Conservation (phyloP, 2,797 vertebrate genomes). For the Hoplostethus mediterraneus region DNA sequence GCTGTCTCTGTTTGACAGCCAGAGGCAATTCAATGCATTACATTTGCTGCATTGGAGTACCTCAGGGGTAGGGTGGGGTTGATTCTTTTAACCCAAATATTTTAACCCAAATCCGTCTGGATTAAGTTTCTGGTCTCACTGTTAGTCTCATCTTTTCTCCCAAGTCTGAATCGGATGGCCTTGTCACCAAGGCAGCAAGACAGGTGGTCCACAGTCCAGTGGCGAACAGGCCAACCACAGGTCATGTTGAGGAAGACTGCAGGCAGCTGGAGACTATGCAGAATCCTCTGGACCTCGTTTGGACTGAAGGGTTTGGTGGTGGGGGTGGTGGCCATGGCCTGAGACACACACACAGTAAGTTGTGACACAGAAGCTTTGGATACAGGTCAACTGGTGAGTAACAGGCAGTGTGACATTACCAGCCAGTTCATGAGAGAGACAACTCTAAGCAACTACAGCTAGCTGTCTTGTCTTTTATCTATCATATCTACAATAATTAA, state of each 20-base stretch:
- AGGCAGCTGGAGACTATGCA: constrained; percentile 88
- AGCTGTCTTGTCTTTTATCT: too few relatives aligned
- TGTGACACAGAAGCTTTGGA: constrained; percentile 8
- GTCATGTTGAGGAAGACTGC: constrained; percentile 92
- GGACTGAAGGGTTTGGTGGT: constrained; percentile 88
- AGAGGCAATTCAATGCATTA: too few relatives aligned
- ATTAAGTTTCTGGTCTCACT: constrained; percentile 77
- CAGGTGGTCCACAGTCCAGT: constrained; percentile 88
- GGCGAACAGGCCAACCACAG: constrained; percentile 88
- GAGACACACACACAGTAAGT: neutral
- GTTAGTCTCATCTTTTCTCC: constrained; percentile 78
- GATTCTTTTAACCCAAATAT: constrained; percentile 11
- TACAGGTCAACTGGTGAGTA: neutral
- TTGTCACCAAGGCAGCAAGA: constrained; percentile 82
- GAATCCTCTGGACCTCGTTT: constrained; percentile 84
- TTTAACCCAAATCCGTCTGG: neutral
- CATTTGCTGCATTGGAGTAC: too few relatives aligned
- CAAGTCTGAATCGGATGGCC: constrained; percentile 89
- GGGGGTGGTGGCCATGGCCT: constrained; percentile 63
- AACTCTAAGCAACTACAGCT: too few relatives aligned
- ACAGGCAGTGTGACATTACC: neutral
- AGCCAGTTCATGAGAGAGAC: neutral
- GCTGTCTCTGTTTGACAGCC: too few relatives aligned
- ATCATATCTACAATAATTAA: too few relatives aligned
- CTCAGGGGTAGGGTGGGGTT: too few relatives aligned